Evolutionary conservation across 2,888 invertebrate species (phyloP).

Genomic region (Callinectes sapidus): DNA sequence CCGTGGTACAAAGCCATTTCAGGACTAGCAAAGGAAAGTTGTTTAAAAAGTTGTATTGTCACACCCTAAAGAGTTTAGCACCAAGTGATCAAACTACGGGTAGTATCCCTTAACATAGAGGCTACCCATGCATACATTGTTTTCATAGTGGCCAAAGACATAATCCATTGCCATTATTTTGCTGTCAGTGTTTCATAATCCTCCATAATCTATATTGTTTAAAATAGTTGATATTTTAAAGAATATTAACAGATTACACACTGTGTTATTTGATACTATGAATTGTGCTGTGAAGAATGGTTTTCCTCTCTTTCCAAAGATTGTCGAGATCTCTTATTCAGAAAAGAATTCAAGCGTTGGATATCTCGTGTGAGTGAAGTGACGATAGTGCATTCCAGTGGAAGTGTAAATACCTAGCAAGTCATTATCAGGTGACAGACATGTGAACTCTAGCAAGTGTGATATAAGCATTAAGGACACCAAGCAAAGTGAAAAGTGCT

Average conservation of each 20-base stretch:
- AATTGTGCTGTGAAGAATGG: conserved; percentile 62
- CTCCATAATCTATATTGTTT: conserved; percentile 57
- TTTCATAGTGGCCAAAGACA: conserved; percentile 70
- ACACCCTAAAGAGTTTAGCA: conserved; percentile 66
- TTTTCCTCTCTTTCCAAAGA: conserved; percentile 64
- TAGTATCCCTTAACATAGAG: conserved; percentile 55
- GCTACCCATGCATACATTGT: conserved; percentile 66
- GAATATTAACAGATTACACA: conserved; percentile 49
- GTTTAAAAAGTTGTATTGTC: conserved; percentile 63
- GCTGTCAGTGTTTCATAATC: conserved; percentile 66
- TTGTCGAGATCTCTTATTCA: conserved; percentile 65
- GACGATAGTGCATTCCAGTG: conserved; percentile 64
- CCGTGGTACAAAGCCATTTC: conserved; percentile 68
- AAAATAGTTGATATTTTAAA: conserved; percentile 62
- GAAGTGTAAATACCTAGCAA: conserved; percentile 23
- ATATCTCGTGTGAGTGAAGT: conserved; percentile 52
- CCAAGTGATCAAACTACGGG: conserved; percentile 69
- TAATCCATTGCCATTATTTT: conserved; percentile 66
- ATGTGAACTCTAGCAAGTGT: conserved; percentile 52
- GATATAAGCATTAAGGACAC: conserved; percentile 58
- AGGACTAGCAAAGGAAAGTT: conserved; percentile 66
- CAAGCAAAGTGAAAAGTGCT: conserved; percentile 33
- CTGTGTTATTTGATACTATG: conserved; percentile 58
- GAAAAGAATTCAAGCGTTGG: conserved; percentile 45
- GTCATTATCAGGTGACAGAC: conserved; percentile 24